These are phyloP conservation scores for Epirrhoe alternata DNA, from an alignment of 2,888 invertebrate genomes.

Conservation along the genomic window DNA sequence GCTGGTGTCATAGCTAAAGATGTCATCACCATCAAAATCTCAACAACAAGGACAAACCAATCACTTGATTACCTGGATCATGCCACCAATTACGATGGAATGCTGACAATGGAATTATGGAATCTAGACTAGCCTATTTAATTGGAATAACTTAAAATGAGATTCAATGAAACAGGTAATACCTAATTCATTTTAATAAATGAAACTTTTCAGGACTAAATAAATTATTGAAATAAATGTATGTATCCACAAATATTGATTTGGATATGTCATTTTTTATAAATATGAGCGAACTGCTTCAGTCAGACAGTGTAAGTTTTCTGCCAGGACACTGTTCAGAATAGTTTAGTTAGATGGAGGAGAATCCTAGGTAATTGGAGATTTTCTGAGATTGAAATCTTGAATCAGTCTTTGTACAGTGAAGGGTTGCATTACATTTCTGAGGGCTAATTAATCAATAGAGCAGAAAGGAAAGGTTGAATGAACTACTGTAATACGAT, in stretches of 20 bases:
- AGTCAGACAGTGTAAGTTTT: background rate
- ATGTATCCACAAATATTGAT: too few species aligned
- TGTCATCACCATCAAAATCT: slow-evolving; percentile 44
- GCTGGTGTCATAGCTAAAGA: slow-evolving; percentile 22
- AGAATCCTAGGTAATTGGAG: background rate
- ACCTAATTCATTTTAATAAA: background rate
- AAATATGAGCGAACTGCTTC: too few species aligned
- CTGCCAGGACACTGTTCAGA: background rate
- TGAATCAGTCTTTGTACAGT: slow-evolving; percentile 5
- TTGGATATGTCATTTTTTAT: too few species aligned
- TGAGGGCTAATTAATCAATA: slow-evolving; percentile 30
- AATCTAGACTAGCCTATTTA: slow-evolving; percentile 13
- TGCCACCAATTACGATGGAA: slow-evolving; percentile 16
- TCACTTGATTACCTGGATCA: slow-evolving; percentile 52
- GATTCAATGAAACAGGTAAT: background rate
- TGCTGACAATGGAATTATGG: background rate
- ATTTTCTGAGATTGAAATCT: background rate
- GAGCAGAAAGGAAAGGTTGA: slow-evolving; percentile 52
- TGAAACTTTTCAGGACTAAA: background rate
- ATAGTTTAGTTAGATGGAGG: background rate
- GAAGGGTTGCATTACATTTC: slow-evolving; percentile 29
- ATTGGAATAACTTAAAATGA: background rate
- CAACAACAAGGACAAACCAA: slow-evolving; percentile 64
- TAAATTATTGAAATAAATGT: background rate
- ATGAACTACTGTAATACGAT: slow-evolving; percentile 50